These are phyloP conservation scores for Scrobipalpa costella DNA, from an alignment of 2,888 invertebrate genomes.

Conservation along the genomic window DNA sequence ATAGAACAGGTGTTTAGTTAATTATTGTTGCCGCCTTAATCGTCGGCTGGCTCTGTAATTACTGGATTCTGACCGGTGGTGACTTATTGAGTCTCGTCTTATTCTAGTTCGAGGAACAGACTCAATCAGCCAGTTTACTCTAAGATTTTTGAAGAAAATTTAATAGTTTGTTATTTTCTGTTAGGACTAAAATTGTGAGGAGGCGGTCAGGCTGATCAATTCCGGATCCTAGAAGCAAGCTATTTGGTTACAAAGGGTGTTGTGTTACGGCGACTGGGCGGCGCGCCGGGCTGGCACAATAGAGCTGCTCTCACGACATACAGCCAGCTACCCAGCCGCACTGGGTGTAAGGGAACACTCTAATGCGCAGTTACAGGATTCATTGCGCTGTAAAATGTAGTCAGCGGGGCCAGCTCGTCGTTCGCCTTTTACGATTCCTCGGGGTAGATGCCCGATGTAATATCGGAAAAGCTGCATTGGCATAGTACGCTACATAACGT, in stretches of 20 bases:
- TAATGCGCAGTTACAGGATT: conserved; percentile 35
- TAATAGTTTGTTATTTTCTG: neutral
- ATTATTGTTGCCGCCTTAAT: conserved; percentile 47
- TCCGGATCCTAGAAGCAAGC: conserved; percentile 45
- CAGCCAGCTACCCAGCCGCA: conserved; percentile 51
- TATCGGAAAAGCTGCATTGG: conserved; percentile 6
- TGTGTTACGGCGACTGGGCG: conserved; percentile 58
- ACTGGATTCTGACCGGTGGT: conserved; percentile 29
- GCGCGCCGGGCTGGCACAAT: conserved; percentile 49
- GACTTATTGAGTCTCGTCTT: conserved; percentile 4
- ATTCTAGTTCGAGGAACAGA: neutral
- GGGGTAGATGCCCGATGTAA: neutral
- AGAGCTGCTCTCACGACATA: conserved; percentile 44
- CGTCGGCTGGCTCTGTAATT: conserved; percentile 43
- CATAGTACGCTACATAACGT: neutral
- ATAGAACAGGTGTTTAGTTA: conserved; percentile 58
- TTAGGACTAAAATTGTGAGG: conserved; percentile 11
- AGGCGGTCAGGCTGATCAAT: conserved; percentile 53
- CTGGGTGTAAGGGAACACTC: conserved; percentile 56
- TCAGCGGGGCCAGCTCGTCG: conserved; percentile 4
- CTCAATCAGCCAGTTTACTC: neutral
- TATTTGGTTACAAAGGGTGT: conserved; percentile 65
- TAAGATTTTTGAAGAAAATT: neutral
- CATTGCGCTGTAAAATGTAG: conserved; percentile 34
- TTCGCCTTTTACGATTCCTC: conserved; percentile 14